Conservation (phyloP, 1,140 invertebrate species). For the Lepidotrigona ventralis region DNA sequence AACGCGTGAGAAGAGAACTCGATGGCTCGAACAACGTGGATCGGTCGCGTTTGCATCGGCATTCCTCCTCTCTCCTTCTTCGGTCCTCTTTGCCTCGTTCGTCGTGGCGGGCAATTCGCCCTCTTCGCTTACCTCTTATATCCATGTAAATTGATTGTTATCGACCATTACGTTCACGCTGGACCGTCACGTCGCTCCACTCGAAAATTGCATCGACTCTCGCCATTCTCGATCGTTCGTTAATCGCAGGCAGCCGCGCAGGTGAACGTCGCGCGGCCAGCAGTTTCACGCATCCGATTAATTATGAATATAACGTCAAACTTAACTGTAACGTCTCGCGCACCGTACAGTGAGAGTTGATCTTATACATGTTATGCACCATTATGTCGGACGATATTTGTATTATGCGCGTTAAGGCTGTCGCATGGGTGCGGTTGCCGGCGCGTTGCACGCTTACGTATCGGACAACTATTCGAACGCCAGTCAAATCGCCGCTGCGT, state of each 20-base stretch:
- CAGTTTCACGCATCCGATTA: constrained; percentile 45
- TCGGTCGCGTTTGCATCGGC: background rate
- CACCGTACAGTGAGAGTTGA: constrained; percentile 32
- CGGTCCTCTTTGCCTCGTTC: constrained; percentile 30
- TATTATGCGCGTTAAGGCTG: constrained; percentile 35
- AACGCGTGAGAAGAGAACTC: constrained; percentile 26
- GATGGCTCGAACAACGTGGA: constrained; percentile 14
- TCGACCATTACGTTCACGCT: constrained; percentile 49
- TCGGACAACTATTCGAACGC: constrained; percentile 14
- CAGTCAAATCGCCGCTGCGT: constrained; percentile 5
- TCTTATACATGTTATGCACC: constrained; percentile 51
- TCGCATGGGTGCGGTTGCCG: constrained; percentile 46
- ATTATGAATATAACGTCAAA: constrained; percentile 53
- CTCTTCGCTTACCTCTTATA: constrained; percentile 48
- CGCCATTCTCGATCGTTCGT: constrained; percentile 24
- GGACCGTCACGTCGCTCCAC: background rate
- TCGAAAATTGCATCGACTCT: constrained; percentile 52
- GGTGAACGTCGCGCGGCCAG: background rate
- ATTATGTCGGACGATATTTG: constrained; percentile 54
- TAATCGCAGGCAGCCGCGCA: background rate
- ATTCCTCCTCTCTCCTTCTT: background rate
- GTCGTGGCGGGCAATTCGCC: constrained; percentile 13
- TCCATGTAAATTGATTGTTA: constrained; percentile 64
- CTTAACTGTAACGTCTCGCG: constrained; percentile 54
- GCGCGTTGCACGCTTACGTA: constrained; percentile 12